phyloP scores from a whole-genome alignment of 2,797 vertebrate species.

The Girardinus metallicus region DNA sequence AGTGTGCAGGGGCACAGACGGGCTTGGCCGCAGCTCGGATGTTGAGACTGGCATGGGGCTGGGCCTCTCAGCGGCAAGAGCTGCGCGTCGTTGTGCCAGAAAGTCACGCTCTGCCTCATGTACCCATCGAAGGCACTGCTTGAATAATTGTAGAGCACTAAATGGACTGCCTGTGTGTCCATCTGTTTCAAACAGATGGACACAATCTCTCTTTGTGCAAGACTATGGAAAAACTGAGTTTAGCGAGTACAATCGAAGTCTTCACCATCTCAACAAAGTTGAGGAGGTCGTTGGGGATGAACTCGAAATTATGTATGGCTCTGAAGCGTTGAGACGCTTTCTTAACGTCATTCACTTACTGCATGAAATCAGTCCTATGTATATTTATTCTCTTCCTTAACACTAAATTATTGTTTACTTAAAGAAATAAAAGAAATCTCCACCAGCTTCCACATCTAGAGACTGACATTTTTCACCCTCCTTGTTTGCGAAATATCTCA shows the following conservation, averaged over 20 bases:
- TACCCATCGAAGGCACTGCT: conserved; percentile 62
- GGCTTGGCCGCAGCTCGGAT: conserved; percentile 57
- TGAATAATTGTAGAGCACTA: conserved; percentile 50
- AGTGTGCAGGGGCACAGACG: conserved; percentile 52
- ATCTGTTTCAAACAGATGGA: conserved; percentile 56
- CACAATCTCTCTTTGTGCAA: conserved; percentile 66
- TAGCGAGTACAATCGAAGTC: conserved; percentile 57
- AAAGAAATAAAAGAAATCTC: neutral
- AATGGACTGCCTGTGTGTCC: conserved; percentile 34
- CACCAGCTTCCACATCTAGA: neutral
- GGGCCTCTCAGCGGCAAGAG: conserved; percentile 61
- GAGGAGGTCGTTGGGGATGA: conserved; percentile 56
- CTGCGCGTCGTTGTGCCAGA: conserved; percentile 66
- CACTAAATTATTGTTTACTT: neutral
- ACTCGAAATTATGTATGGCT: conserved; percentile 57
- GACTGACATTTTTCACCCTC: neutral
- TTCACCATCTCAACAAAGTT: conserved; percentile 60
- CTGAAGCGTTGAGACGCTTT: conserved; percentile 21
- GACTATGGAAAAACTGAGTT: conserved; percentile 66
- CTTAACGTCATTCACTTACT: conserved; percentile 10
- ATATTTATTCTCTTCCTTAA: conserved; percentile 8
- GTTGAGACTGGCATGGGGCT: conserved; percentile 56
- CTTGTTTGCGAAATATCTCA: neutral
- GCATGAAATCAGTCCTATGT: conserved; percentile 6
- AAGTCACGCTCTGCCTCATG: conserved; percentile 69